Percentiles rank a stretch among this genome's conserved stretches.
Conservation (phyloP, 2,888 invertebrate genomes). For the Agrotis ipsilon region DNA sequence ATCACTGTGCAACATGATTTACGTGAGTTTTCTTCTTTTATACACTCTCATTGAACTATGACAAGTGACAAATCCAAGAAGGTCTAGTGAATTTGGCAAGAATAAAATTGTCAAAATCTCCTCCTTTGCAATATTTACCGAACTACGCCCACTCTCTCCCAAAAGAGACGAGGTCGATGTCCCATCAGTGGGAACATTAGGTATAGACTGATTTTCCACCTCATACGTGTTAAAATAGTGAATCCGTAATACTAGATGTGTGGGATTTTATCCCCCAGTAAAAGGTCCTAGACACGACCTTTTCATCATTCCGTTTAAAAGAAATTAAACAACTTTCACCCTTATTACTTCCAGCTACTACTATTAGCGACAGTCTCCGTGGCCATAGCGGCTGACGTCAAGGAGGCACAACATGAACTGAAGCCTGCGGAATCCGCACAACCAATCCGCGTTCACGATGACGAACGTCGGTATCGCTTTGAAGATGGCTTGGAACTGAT, state of each 20-base stretch:
- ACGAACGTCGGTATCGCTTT: constrained; percentile 41
- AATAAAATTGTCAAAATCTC: background rate
- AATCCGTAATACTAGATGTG: background rate
- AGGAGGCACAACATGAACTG: constrained; percentile 32
- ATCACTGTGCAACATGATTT: constrained; percentile 66
- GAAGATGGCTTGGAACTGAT: constrained; percentile 63
- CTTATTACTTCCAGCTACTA: constrained; percentile 60
- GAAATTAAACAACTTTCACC: constrained; percentile 1
- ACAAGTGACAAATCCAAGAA: background rate
- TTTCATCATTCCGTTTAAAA: background rate
- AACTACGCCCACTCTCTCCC: background rate
- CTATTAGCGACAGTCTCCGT: constrained; percentile 58
- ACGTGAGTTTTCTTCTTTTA: constrained; percentile 62
- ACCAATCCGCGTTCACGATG: constrained; percentile 42
- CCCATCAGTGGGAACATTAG: no score
- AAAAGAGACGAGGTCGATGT: no score
- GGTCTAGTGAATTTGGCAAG: background rate
- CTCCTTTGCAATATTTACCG: background rate
- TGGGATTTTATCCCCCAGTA: no score
- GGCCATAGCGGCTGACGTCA: constrained; percentile 42
- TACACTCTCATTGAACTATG: background rate
- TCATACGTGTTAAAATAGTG: background rate
- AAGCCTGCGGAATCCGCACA: constrained; percentile 50
- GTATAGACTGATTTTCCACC: no score
- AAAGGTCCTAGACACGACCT: no score